Base-by-base conservation (phyloP, 2,888 invertebrate species). In the Spodoptera picta region DNA sequence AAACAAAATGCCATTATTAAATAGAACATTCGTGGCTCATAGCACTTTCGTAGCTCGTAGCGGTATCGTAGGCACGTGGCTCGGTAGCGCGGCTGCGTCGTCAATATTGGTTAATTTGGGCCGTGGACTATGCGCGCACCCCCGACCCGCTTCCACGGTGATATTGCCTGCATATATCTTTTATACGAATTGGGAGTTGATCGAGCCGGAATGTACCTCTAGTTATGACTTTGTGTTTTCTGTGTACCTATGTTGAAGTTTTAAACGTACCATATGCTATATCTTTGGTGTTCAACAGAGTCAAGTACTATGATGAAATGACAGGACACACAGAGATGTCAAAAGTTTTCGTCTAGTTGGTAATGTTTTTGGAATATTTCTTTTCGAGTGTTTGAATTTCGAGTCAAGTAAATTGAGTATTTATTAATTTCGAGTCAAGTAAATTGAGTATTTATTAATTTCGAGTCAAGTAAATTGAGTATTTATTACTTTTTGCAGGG, bases 61-160 rank as follows among this genome's bases (percentile, higher is more conserved):
- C 24, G 11, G 7, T 64, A 81, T 80, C 79, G 74, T 64, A 47
- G 64, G 79, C 79, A 83, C 82, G 81, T 79, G 74, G 82, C 81
- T 82, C 68, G 65, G 76, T 65, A 72, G 73, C 58, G 73, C 75
- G 80, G 76, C 88, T 85, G 83, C 86, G 87, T 90, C 89, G 86
- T 89, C 91, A 89, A 90, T 90, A 91, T 89, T 85, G 87, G 89
- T 88, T 90, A 90, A 90, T 91, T 90, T 84, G 83, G 75, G 69
- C 59, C 75, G 81, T 60, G 67, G 64, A 77, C 76, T 82, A 80
- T 60, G 79, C 69, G 68, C 66, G 69, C 63, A 27, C 61, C 50
- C 50, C 56, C 45, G 54, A 49, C 53, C 41, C 43, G 52, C 55
- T 57, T 52, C 50, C 27, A 12, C 55, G 23, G 27, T 58, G 48